Conservation (phyloP, 2,888 invertebrate species). For the Hemicrepidius hirtus region DNA sequence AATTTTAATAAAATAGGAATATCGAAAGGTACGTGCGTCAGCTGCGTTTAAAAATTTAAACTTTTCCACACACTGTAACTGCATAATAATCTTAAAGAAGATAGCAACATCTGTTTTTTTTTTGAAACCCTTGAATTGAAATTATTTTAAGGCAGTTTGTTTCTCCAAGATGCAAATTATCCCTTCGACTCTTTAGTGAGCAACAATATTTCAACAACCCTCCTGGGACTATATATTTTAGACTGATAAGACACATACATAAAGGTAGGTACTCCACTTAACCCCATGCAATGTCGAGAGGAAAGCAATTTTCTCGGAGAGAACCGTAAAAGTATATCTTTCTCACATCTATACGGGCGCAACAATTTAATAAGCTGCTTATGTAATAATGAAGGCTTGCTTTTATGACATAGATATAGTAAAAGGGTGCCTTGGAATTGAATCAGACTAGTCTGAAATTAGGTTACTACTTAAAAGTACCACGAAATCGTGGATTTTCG, state of each 20-base stretch:
- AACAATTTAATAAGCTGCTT: conserved; percentile 37
- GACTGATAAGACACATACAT: conserved; percentile 10
- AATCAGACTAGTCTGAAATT: conserved; percentile 7
- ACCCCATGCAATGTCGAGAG: conserved; percentile 8
- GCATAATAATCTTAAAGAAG: conserved; percentile 21
- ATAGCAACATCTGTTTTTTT: conserved; percentile 9
- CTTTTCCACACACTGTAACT: conserved; percentile 11
- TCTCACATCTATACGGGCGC: conserved; percentile 27
- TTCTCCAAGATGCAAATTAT: background rate
- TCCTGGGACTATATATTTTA: background rate
- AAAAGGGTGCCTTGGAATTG: conserved; percentile 5
- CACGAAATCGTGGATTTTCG: background rate
- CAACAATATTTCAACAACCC: too few relatives aligned
- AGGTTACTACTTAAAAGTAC: background rate
- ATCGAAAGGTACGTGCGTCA: conserved; percentile 24
- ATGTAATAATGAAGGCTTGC: conserved; percentile 28
- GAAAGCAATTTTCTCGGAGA: conserved; percentile 33
- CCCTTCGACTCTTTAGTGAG: background rate
- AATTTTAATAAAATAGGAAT: conserved; percentile 25
- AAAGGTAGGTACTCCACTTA: conserved; percentile 6
- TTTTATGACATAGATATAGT: conserved; percentile 11
- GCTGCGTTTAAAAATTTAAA: conserved; percentile 19
- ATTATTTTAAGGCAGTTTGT: background rate
- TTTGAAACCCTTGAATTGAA: conserved; percentile 9
- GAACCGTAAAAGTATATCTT: conserved; percentile 29